Evolutionary conservation across 1,140 invertebrate genomes (phyloP).

Genomic region (Caerostris extrusa): DNA sequence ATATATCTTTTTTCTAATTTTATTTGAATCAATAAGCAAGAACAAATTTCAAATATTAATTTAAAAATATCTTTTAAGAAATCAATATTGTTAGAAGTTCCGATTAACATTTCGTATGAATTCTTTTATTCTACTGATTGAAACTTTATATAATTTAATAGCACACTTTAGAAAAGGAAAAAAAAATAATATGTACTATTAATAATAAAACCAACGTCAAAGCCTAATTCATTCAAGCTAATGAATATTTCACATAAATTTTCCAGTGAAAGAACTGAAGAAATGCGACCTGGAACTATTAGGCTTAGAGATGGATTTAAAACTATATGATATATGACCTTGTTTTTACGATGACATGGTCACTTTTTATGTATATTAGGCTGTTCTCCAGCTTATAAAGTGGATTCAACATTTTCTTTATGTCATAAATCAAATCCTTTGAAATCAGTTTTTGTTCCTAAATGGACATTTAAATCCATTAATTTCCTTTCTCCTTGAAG

Average conservation of each 20-base stretch:
- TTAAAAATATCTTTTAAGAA: not conserved
- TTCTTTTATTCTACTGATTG: too few relatives aligned
- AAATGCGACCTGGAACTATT: not conserved
- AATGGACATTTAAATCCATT: not conserved
- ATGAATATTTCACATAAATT: too few relatives aligned
- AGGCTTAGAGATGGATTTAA: not conserved
- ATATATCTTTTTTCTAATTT: too few relatives aligned
- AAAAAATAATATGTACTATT: too few relatives aligned
- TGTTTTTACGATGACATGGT: slow-evolving; percentile 5
- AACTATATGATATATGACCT: not conserved
- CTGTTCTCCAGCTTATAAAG: not conserved
- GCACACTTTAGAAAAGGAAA: too few relatives aligned
- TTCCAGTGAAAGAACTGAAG: too few relatives aligned
- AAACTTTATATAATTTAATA: too few relatives aligned
- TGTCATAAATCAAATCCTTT: not conserved
- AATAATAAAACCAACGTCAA: too few relatives aligned
- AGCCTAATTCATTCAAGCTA: too few relatives aligned
- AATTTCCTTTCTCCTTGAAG: slow-evolving; percentile 9
- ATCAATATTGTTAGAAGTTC: not conserved
- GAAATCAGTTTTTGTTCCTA: not conserved
- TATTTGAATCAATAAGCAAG: too few relatives aligned
- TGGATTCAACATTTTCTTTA: not conserved
- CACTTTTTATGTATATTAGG: slow-evolving; percentile 1
- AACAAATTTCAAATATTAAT: too few relatives aligned
- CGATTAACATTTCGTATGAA: too few relatives aligned